These are phyloP conservation scores for Stictonetta naevosa DNA, from an alignment of 2,113 vertebrate genomes.

Conservation along the genomic window DNA sequence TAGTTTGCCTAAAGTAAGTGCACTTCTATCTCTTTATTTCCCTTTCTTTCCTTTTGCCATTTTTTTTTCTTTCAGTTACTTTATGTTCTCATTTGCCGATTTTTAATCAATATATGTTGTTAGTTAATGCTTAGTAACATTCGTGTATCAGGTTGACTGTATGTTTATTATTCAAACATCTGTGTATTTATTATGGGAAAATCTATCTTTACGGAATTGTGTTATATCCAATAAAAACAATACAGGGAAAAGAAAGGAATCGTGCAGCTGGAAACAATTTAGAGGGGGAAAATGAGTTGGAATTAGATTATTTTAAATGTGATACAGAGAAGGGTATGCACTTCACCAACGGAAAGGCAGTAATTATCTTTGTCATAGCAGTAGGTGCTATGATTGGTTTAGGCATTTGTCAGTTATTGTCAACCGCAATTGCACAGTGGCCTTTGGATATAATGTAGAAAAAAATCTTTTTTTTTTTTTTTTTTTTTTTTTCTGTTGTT, in stretches of 20 bases:
- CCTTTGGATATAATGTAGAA: neutral
- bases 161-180: constrained; percentile 62
- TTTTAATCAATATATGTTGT: neutral
- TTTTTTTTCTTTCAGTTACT: neutral
- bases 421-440: constrained; percentile 12
- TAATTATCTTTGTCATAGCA: constrained; percentile 46
- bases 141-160: constrained; percentile 40
- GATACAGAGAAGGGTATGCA: constrained; percentile 37
- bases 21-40: neutral
- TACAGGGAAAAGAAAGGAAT: constrained; percentile 16
- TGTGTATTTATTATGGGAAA: constrained; percentile 67
- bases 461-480: neutral
- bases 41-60: neutral
- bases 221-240: constrained; percentile 65
- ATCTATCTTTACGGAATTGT: constrained; percentile 42
- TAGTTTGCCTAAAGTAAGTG: constrained; percentile 27
- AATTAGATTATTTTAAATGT: constrained; percentile 67
- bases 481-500: neutral
- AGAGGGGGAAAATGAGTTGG: constrained; percentile 36
- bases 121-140: constrained; percentile 26
- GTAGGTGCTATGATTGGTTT: constrained; percentile 53
- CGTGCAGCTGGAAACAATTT: constrained; percentile 56
- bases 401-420: constrained; percentile 39
- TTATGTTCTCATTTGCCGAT: neutral
- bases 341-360: neutral